These are phyloP conservation scores for Phoxinus dragarum DNA, from an alignment of 2,797 vertebrate genomes.

Conservation along the genomic window DNA sequence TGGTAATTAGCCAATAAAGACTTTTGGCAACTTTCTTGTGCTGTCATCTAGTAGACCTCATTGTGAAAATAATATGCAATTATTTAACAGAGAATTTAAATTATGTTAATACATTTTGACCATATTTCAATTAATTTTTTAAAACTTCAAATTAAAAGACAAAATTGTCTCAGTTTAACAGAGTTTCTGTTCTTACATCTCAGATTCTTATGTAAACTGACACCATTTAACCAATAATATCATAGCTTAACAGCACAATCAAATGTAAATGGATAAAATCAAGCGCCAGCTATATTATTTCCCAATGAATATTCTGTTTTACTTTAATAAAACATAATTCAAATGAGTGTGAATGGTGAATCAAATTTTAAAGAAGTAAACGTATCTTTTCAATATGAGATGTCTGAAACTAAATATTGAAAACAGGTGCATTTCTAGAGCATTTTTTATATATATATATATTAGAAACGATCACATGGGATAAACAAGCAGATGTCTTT, in stretches of 20 bases:
- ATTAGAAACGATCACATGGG: background rate
- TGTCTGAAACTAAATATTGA: background rate
- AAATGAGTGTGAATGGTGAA: background rate
- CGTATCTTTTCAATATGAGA: background rate
- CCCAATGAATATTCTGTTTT: background rate
- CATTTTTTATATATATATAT: background rate
- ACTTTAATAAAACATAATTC: background rate
- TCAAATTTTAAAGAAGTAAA: background rate
- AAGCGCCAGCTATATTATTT: background rate
- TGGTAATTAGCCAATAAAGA: background rate
- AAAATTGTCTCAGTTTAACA: background rate
- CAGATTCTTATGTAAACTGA: background rate
- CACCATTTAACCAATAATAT: background rate
- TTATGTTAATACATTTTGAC: background rate
- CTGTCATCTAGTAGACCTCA: background rate
- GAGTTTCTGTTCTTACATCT: background rate
- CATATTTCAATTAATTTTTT: background rate
- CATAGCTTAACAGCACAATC: background rate
- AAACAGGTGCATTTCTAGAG: background rate
- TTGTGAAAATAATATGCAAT: background rate
- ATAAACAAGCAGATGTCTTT: background rate
- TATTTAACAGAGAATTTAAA: background rate
- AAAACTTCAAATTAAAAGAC: background rate
- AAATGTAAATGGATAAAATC: background rate
- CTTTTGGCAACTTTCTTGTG: background rate